Percentiles rank a stretch among this genome's conserved stretches.
Evolutionary conservation across 1,140 invertebrate genomes (phyloP).

Genomic region (Drosophila melanica): DNA sequence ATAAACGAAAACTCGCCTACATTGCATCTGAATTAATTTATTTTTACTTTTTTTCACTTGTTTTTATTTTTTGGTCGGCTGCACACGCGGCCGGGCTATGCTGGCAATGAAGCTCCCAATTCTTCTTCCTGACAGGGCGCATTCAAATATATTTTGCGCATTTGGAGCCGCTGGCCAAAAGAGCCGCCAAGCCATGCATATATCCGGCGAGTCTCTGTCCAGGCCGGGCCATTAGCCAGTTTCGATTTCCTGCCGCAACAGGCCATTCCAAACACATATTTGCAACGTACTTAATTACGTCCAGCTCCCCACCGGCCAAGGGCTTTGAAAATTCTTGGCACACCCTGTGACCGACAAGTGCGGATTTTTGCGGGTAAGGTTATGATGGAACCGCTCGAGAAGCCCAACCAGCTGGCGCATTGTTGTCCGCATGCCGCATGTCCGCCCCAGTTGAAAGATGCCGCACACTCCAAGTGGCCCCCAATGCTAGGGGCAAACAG

Average conservation of each 20-base stretch:
- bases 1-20: slow-evolving; percentile 28
- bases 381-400: slow-evolving; percentile 46
- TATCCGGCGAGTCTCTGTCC: slow-evolving; percentile 61
- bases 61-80: slow-evolving; percentile 63
- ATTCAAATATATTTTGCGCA: slow-evolving; percentile 65
- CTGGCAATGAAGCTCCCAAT: slow-evolving; percentile 42
- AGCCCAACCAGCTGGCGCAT: slow-evolving; percentile 51
- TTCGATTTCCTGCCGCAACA: slow-evolving; percentile 65
- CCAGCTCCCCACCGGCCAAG: slow-evolving; percentile 19
- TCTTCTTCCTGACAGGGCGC: slow-evolving; percentile 71
- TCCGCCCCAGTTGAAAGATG: slow-evolving; percentile 71
- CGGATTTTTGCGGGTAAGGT: not conserved
- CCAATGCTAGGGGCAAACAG: slow-evolving; percentile 21
- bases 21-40: slow-evolving; percentile 76
- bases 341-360: slow-evolving; percentile 13
- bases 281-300: slow-evolving; percentile 70
- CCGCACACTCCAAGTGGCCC: slow-evolving; percentile 56
- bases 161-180: slow-evolving; percentile 73
- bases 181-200: slow-evolving; percentile 70
- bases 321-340: slow-evolving; percentile 49
- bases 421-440: slow-evolving; percentile 70
- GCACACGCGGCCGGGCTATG: slow-evolving; percentile 47
- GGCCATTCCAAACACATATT: slow-evolving; percentile 63
- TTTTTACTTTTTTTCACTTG: slow-evolving; percentile 6
- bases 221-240: slow-evolving; percentile 43